phyloP scores from a whole-genome alignment of 2,888 invertebrate species.

The Abscondita cerata region DNA sequence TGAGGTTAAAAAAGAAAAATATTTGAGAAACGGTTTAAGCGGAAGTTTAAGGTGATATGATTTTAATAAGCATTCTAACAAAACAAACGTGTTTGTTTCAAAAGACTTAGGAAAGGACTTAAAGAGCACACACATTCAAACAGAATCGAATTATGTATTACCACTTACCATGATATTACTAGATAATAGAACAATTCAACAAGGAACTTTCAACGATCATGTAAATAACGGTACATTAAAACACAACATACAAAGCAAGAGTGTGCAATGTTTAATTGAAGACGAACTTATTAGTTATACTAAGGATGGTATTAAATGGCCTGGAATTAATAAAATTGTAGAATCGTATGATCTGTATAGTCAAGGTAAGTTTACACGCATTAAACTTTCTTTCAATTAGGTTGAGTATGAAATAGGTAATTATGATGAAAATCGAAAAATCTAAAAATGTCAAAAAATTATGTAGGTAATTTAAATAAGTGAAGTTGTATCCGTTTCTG shows the following conservation, averaged over 20 bases:
- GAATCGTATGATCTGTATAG: slow-evolving; percentile 63
- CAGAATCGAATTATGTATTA: slow-evolving; percentile 40
- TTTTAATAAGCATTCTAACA: too few species aligned
- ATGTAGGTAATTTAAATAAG: too few species aligned
- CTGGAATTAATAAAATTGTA: slow-evolving; percentile 61
- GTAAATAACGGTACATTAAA: neutral
- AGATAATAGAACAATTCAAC: slow-evolving; percentile 29
- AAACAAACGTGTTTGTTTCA: too few species aligned
- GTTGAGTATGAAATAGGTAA: too few species aligned
- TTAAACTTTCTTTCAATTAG: too few species aligned
- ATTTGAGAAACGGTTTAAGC: too few species aligned
- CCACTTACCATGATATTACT: slow-evolving; percentile 45
- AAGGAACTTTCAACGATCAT: slow-evolving; percentile 3
- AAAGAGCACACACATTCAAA: slow-evolving; percentile 31
- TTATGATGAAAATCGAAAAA: too few species aligned
- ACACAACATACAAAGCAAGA: slow-evolving; percentile 6
- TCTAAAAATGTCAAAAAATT: too few species aligned
- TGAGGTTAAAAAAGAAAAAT: too few species aligned
- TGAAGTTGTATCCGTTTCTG: too few species aligned
- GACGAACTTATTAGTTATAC: slow-evolving; percentile 4
- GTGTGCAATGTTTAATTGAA: slow-evolving; percentile 12
- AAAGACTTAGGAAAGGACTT: slow-evolving; percentile 40
- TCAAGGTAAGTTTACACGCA: slow-evolving; percentile 63
- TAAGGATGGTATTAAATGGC: slow-evolving; percentile 55
- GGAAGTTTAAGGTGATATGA: too few species aligned